Percentiles rank a stretch among this genome's conserved stretches.
Conservation (phyloP, 64 coral and sea anemone species). For the Actinia equina region DNA sequence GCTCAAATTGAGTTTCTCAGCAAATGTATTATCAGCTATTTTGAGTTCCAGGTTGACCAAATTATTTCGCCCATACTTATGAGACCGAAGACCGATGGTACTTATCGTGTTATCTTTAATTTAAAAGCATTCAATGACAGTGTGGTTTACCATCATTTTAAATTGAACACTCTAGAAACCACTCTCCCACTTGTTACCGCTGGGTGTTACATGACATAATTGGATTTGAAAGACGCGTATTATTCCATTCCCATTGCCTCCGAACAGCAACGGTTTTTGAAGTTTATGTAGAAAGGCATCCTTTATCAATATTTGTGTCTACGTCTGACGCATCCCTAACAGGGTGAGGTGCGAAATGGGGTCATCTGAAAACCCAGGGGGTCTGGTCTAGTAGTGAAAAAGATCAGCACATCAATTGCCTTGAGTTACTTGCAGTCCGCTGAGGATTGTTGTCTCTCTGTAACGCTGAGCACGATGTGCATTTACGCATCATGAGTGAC, state of each 20-base stretch:
- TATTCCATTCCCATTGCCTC: constrained; percentile 26
- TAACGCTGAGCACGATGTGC: constrained; percentile 17
- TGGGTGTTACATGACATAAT: constrained; percentile 31
- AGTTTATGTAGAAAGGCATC: constrained; percentile 35
- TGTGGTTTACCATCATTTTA: constrained; percentile 45
- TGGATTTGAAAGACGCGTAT: constrained; percentile 29
- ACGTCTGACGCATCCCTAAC: constrained; percentile 30
- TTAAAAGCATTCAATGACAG: constrained; percentile 31
- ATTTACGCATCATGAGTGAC: constrained; percentile 49
- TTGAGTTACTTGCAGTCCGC: constrained; percentile 28
- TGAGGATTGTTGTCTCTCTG: constrained; percentile 39
- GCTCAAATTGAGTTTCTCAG: constrained; percentile 44
- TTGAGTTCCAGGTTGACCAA: constrained; percentile 4
- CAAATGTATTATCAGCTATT: constrained; percentile 19
- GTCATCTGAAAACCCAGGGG: constrained; percentile 28
- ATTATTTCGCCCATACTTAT: constrained; percentile 34
- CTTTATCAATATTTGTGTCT: constrained; percentile 49
- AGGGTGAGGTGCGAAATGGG: constrained; percentile 52
- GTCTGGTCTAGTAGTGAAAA: constrained; percentile 23
- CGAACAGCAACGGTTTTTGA: constrained; percentile 32
- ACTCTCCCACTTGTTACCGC: constrained; percentile 17
- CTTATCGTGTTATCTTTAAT: constrained; percentile 30
- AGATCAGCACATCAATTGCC: constrained; percentile 30
- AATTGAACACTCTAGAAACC: constrained; percentile 28
- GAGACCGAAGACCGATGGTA: constrained; percentile 18